Conservation (phyloP, 2,113 vertebrate species). For the Epinephelus lanceolatus region DNA sequence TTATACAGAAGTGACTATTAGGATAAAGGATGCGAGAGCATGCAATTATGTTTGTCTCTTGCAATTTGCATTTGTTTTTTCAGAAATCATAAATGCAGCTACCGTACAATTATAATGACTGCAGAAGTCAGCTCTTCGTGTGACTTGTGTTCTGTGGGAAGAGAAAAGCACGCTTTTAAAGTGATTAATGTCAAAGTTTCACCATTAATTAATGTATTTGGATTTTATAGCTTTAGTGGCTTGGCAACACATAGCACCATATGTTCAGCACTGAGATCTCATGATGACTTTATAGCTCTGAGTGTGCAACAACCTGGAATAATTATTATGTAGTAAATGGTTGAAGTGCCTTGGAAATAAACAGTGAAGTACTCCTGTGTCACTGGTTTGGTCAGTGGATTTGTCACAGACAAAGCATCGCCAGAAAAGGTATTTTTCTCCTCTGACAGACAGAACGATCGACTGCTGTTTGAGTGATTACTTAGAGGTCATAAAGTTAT, state of each 20-base stretch:
- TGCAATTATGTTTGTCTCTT: slow-evolving; percentile 56
- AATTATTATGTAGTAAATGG: slow-evolving; percentile 27
- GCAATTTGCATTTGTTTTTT: slow-evolving; percentile 68
- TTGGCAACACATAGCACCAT: slow-evolving; percentile 36
- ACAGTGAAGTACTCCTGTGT: neutral
- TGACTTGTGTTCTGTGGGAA: slow-evolving; percentile 54
- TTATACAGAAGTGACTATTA: slow-evolving; percentile 49
- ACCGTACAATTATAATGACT: slow-evolving; percentile 65
- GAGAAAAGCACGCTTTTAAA: slow-evolving; percentile 43
- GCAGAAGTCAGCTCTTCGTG: slow-evolving; percentile 51
- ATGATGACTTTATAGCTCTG: slow-evolving; percentile 48
- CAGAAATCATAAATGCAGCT: slow-evolving; percentile 64
- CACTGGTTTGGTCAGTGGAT: slow-evolving; percentile 6
- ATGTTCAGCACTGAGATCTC: slow-evolving; percentile 52
- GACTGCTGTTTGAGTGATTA: slow-evolving; percentile 6
- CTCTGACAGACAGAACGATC: slow-evolving; percentile 6
- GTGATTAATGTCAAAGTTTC: slow-evolving; percentile 65
- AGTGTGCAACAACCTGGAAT: slow-evolving; percentile 37
- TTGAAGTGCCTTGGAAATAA: slow-evolving; percentile 17
- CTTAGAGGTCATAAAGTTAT: slow-evolving; percentile 24
- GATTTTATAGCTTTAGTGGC: slow-evolving; percentile 49
- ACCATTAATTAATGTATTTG: slow-evolving; percentile 57
- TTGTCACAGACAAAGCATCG: slow-evolving; percentile 10
- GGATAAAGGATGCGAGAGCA: slow-evolving; percentile 40
- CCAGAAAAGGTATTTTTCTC: neutral